Evolutionary conservation across 2,113 vertebrate species (phyloP).

Genomic region (Aramus guarauna): DNA sequence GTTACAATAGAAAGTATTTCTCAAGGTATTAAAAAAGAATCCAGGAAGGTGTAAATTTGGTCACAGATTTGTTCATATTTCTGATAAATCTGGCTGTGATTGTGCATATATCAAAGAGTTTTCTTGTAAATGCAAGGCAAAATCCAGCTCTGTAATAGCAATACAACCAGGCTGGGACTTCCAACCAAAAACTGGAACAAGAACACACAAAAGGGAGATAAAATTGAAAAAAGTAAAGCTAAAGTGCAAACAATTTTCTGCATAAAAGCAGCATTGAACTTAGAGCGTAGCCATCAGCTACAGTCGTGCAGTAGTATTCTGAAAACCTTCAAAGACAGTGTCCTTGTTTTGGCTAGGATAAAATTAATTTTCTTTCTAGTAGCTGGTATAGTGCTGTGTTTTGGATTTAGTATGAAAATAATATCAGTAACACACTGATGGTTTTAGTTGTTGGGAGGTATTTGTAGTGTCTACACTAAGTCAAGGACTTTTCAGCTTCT

Average conservation of each 20-base stretch:
- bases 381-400: too few species aligned
- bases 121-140: neutral
- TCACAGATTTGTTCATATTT: neutral
- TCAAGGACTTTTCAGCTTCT: too few species aligned
- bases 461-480: too few species aligned
- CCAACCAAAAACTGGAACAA: neutral
- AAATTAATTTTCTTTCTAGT: too few species aligned
- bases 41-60: neutral
- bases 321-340: neutral
- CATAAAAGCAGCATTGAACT: neutral
- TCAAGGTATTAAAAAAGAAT: neutral
- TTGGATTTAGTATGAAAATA: too few species aligned
- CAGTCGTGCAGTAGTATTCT: neutral
- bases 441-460: too few species aligned
- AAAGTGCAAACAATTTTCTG: neutral
- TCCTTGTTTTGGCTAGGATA: too few species aligned
- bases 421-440: too few species aligned
- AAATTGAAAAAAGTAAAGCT: neutral
- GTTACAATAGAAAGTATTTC: neutral
- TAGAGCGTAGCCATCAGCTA: neutral
- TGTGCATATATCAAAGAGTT: neutral
- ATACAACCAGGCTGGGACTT: neutral
- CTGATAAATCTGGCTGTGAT: neutral
- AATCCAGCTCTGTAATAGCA: neutral
- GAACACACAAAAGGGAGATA: neutral